phyloP scores from a whole-genome alignment of 2,797 vertebrate genomes.

The Anguilla marmorata region DNA sequence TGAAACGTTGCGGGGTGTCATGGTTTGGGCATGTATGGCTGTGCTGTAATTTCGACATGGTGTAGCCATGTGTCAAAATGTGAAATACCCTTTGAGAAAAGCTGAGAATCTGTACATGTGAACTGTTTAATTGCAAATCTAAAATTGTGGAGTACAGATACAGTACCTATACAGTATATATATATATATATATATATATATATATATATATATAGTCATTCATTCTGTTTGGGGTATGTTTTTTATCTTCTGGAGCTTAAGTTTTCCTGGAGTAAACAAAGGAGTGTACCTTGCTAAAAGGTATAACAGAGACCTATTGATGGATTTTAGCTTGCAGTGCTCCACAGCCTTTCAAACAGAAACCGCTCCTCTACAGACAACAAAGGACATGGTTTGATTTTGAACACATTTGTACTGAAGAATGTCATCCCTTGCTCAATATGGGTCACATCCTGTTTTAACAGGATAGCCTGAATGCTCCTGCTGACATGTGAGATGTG shows the following conservation, averaged over 20 bases:
- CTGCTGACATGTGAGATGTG: background rate
- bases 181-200: too few species aligned
- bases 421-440: background rate
- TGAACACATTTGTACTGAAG: background rate
- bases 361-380: background rate
- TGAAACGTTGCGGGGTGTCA: too few species aligned
- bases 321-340: background rate
- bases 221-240: background rate
- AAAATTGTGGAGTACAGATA: too few species aligned
- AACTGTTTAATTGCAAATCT: too few species aligned
- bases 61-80: too few species aligned
- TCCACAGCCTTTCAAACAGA: background rate
- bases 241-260: background rate
- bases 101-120: too few species aligned
- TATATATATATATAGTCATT: too few species aligned
- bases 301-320: background rate
- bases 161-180: too few species aligned
- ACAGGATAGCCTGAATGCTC: background rate
- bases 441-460: background rate
- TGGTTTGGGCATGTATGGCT: too few species aligned
- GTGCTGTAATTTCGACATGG: too few species aligned
- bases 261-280: background rate
- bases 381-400: background rate
- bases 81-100: too few species aligned
- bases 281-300: background rate